Evolutionary conservation across 64 coral and sea anemone species (phyloP), one percentile per base, ranked within the genome.

Genomic region (Montipora sp.): DNA sequence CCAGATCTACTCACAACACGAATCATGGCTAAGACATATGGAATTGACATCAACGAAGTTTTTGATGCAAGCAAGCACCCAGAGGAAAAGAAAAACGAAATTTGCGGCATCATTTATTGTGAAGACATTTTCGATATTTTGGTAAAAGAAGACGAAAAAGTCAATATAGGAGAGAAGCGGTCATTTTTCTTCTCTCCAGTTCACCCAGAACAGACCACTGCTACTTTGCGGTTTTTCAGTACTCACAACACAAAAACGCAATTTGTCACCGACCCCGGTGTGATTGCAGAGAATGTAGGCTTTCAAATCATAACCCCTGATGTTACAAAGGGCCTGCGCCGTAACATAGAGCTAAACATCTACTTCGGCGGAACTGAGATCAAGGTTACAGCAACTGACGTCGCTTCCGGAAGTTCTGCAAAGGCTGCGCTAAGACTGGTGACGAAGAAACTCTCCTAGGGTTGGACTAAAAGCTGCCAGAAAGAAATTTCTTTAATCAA

Each of bases 361-460:
- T 92, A 92, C 47, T 92, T 92, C n/a, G 91, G 91, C 11, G 91
- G 91, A 87, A 92, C 91, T 57, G 91, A 92, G 66, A 92, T 92
- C 23, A 92, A 92, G 84, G 91, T 92, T 47, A 79, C 71, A 21
- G 91, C 91, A 0, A 92, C 84, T 51, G 91, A 92, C 83, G 91
- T 92, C 72, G 69, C 81, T 79, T 92, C 91, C 59, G 91, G 91
- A 18, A 92, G 59, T 84, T 92, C 83, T 47, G 91, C 91, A 8
- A 92, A 92, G 47, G 91, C 91, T 15, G 71, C 91, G 8, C 47
- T 92, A 55, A 92, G 91, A 79, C 81, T 92, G 47, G 83, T 92
- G 43, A 92, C 91, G 3, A 92, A 92, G 85, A 88, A 53, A 15
- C 47, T 88, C 16, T 59, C 85, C 14, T 88, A 68, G 71, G 15